A percentile compares a stretch with the other conserved stretches of the same genome.
Evolutionary conservation across 92 coral and sea anemone species (phyloP).

Genomic region (Bergia puertoricense): DNA sequence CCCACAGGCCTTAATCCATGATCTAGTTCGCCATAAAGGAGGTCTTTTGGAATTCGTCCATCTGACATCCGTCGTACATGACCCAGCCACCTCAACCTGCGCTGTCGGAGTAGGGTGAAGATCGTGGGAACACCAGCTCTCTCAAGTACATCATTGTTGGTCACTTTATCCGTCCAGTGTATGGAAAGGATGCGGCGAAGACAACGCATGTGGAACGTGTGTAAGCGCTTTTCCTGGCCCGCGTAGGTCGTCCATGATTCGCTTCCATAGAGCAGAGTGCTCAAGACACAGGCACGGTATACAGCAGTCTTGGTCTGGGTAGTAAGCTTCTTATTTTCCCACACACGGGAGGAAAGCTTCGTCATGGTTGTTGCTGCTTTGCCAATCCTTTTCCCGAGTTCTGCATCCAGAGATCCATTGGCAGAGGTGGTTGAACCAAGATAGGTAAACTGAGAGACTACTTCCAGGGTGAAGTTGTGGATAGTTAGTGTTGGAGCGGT

Average conservation of each 20-base stretch:
- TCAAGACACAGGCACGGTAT: background rate
- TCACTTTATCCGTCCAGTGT: background rate
- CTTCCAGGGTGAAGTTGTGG: background rate
- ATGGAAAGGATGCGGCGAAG: background rate
- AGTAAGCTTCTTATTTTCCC: background rate
- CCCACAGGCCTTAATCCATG: constrained; percentile 18
- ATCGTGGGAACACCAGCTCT: constrained; percentile 2
- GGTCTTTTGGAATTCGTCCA: no score
- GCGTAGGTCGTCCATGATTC: no score
- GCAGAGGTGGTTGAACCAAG: constrained; percentile 11
- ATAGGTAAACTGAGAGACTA: constrained; percentile 2
- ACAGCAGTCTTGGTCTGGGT: background rate
- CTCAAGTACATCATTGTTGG: background rate
- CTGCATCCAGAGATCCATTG: constrained; percentile 19
- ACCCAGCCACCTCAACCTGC: constrained; percentile 3
- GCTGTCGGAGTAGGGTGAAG: background rate
- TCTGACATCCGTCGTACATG: background rate
- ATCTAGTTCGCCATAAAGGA: no score
- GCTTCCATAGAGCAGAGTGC: background rate
- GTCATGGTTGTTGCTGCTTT: background rate
- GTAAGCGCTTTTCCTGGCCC: background rate
- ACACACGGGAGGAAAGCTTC: background rate
- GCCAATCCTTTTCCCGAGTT: constrained; percentile 13
- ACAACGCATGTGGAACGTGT: background rate
- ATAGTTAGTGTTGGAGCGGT: background rate